phyloP scores from a whole-genome alignment of 2,888 invertebrate species.

The Darwinula stevensoni region DNA sequence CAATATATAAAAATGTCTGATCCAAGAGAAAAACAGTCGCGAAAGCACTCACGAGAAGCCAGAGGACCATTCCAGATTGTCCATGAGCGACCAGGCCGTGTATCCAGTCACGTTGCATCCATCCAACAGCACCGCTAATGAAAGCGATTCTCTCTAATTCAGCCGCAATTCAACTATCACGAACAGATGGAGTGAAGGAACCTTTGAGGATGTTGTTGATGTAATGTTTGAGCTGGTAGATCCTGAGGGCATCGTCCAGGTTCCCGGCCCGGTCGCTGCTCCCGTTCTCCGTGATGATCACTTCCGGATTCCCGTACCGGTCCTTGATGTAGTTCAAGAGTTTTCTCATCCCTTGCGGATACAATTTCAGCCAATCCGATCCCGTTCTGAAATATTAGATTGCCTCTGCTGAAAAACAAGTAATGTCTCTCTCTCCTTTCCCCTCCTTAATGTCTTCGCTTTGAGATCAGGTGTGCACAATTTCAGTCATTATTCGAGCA shows the following conservation, averaged over 20 bases:
- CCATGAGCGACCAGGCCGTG: constrained; percentile 44
- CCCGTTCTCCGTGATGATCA: constrained; percentile 24
- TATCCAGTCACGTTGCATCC: constrained; percentile 24
- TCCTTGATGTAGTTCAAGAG: constrained; percentile 25
- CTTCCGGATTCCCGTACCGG: constrained; percentile 25
- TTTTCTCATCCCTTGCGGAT: constrained; percentile 27
- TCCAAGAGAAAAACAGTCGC: too few species aligned
- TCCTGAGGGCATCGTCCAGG: constrained; percentile 1
- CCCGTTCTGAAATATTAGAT: too few species aligned
- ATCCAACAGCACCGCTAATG: constrained; percentile 12
- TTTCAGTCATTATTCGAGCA: too few species aligned
- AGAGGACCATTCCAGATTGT: constrained; percentile 47
- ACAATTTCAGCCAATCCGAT: not conserved
- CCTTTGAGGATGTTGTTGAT: constrained; percentile 11
- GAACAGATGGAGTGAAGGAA: too few species aligned
- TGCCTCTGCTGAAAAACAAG: too few species aligned
- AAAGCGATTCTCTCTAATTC: too few species aligned
- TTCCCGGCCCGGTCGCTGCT: constrained; percentile 9
- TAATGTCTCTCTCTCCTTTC: too few species aligned
- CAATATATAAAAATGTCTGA: too few species aligned
- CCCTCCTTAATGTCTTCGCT: too few species aligned
- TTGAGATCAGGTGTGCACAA: too few species aligned
- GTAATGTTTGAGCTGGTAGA: constrained; percentile 10
- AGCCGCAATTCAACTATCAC: too few species aligned
- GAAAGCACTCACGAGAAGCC: constrained; percentile 32